Percentiles rank a stretch among this genome's conserved stretches.
phyloP scores from a whole-genome alignment of 2,113 vertebrate genomes.

The Seriola quinqueradiata region DNA sequence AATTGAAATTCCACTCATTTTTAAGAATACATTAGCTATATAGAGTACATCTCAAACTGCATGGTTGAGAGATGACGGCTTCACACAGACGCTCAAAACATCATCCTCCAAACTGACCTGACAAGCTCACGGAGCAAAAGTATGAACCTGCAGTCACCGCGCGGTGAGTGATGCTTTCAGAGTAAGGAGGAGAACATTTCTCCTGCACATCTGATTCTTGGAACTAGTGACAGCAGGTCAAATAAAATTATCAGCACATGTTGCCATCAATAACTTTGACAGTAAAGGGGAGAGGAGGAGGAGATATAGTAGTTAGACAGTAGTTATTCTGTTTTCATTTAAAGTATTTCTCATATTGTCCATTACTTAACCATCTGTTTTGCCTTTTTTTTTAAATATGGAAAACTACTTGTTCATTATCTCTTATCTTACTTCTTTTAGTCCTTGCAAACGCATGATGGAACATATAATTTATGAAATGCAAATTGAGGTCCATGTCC shows the following conservation, averaged over 20 bases:
- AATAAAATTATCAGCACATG: neutral
- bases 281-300: neutral
- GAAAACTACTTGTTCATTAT: neutral
- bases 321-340: neutral
- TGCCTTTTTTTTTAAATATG: neutral
- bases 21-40: neutral
- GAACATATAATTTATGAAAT: slow-evolving; percentile 52
- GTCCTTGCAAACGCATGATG: slow-evolving; percentile 16
- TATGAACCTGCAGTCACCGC: neutral
- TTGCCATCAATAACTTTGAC: neutral
- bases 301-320: neutral
- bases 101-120: neutral
- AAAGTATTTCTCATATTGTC: neutral
- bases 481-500: slow-evolving; percentile 55
- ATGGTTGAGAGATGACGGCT: neutral
- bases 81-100: slow-evolving; percentile 2
- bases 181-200: neutral
- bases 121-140: neutral
- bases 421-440: slow-evolving; percentile 24
- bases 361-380: neutral
- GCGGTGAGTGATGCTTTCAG: slow-evolving; percentile 2
- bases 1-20: neutral
- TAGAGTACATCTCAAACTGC: neutral
- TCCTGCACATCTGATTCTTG: neutral
- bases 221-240: neutral